Evolutionary conservation across 2,888 invertebrate genomes (phyloP), one percentile per base, ranked within the genome.

Genomic region (Epistrophe eligans): DNA sequence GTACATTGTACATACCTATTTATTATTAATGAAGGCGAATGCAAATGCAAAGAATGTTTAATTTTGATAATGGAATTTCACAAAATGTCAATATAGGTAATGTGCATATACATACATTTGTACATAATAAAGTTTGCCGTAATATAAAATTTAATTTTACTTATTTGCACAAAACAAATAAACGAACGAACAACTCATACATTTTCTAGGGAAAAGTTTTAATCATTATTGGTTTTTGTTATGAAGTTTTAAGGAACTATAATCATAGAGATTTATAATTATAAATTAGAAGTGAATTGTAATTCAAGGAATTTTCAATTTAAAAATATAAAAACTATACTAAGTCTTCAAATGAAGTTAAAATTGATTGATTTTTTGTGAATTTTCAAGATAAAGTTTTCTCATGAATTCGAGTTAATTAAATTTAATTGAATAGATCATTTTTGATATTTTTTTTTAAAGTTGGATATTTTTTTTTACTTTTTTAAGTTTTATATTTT

Each of bases 191-290:
- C n/a, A 9, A 55, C 24, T 13, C 11, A 52, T 32, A 2, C 15
- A 15, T 55, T 55, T 55, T n/a, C 7, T 24, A 55, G 8, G n/a
- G 28, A 55, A 55, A 55, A 28, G 55, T 55, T 55, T 55, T 55
- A 55, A 55, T 55, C 55, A 32, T 55, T 55, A 55, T 55, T 55
- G 28, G 55, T 32, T 55, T 55, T 55, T 55, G 28, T 55, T 24
- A 13, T 24, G 24, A 52, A 55, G 55, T 55, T 55, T 55, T 24
- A 52, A n/a, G n/a, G n/a, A n/a, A n/a, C n/a, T n/a, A n/a, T n/a
- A n/a, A n/a, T n/a, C n/a, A 24, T 24, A 1, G 28, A 1, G 15
- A 6, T n/a, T 24, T 24, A 24, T 24, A 24, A 24, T 24, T 24
- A 24, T 24, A 43, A 2, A n/a, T 1, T 24, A 24, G 8, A n/a